Evolutionary conservation across 2,888 invertebrate species (phyloP).

Genomic region (Papilio protenor): DNA sequence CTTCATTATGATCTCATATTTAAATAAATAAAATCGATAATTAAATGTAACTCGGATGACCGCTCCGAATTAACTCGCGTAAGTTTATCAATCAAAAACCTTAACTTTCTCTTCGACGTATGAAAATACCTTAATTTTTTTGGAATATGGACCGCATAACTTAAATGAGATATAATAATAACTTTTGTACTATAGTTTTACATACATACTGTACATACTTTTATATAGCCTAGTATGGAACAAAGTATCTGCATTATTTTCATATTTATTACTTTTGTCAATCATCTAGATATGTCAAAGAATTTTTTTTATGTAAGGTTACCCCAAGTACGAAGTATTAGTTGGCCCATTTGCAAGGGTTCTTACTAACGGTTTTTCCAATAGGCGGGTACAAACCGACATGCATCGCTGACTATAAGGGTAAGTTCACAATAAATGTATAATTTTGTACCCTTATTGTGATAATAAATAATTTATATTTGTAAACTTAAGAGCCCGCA

Average conservation of each 20-base stretch:
- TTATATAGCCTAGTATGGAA: too few species aligned
- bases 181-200: too few species aligned
- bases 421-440: not conserved
- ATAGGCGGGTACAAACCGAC: constrained; percentile 5
- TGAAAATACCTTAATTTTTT: too few species aligned
- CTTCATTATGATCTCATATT: constrained; percentile 17
- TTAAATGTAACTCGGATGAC: constrained; percentile 5
- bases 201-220: too few species aligned
- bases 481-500: not conserved
- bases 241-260: too few species aligned
- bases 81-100: not conserved
- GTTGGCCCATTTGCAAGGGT: constrained; percentile 23
- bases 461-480: not conserved
- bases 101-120: not conserved
- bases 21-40: not conserved
- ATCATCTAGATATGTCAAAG: too few species aligned
- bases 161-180: too few species aligned
- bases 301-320: constrained; percentile 1
- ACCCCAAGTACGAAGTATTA: not conserved
- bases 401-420: constrained; percentile 13
- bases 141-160: not conserved
- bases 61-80: not conserved
- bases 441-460: not conserved
- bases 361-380: constrained; percentile 35
- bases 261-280: too few species aligned